Evolutionary conservation across 1,140 invertebrate species (phyloP).

Genomic region (Ostrea edulis): DNA sequence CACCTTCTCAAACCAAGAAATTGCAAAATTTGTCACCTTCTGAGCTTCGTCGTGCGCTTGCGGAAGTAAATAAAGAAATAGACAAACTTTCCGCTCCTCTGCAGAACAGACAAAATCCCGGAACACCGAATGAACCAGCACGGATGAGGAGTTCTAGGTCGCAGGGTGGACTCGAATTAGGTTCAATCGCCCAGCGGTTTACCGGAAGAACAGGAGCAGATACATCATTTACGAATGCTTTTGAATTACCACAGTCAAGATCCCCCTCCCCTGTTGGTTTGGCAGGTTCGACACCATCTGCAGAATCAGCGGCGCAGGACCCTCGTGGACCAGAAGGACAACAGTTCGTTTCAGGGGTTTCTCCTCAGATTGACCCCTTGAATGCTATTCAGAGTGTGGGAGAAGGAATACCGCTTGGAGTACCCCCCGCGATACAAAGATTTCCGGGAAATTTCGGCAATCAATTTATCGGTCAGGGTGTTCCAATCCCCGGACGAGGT

Average conservation of each 20-base stretch:
- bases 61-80: slow-evolving; percentile 10
- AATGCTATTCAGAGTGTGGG: neutral
- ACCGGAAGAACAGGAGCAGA: neutral
- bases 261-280: neutral
- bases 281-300: neutral
- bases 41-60: neutral
- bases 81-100: neutral
- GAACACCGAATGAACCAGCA: neutral
- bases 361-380: neutral
- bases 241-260: neutral
- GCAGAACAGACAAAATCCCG: neutral
- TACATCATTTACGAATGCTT: neutral
- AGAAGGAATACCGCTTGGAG: neutral
- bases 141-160: neutral
- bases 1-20: neutral
- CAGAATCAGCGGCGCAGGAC: too few species aligned
- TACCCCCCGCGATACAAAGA: neutral
- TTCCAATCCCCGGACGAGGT: neutral
- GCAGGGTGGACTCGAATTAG: neutral
- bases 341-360: neutral
- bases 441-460: neutral
- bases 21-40: neutral
- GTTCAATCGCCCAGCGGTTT: neutral
- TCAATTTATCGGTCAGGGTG: neutral
- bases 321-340: neutral